phyloP scores from a whole-genome alignment of 2,113 vertebrate species.

The Calypte anna region DNA sequence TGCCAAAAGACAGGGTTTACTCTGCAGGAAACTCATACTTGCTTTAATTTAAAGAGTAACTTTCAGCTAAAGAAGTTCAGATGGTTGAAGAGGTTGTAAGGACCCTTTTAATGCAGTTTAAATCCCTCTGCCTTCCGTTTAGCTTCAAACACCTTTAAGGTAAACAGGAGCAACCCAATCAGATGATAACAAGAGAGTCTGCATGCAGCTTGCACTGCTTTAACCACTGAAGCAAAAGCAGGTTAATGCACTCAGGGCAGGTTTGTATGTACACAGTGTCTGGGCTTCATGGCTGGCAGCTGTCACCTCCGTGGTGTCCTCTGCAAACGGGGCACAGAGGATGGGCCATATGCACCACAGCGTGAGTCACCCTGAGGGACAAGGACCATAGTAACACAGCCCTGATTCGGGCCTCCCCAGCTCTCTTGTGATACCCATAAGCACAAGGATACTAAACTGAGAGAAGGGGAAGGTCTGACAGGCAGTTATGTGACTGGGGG shows the following conservation, averaged over 20 bases:
- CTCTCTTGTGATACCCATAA: neutral
- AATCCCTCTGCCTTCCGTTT: neutral
- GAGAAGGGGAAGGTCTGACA: conserved; percentile 42
- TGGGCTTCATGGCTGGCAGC: neutral
- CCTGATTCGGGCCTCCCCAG: neutral
- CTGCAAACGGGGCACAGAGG: rapidly evolving
- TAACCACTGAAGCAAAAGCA: neutral
- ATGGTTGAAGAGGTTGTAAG: neutral
- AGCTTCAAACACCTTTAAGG: neutral
- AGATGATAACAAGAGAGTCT: neutral
- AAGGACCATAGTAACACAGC: neutral
- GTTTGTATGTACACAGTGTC: rapidly evolving
- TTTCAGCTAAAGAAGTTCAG: neutral
- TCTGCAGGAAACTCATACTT: neutral
- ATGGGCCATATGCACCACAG: rapidly evolving
- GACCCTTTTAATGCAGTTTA: neutral
- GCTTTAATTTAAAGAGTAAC: neutral
- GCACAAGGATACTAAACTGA: conserved; percentile 42
- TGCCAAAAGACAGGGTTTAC: neutral
- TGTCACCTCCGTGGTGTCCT: neutral
- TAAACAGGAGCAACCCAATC: neutral
- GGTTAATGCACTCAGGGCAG: neutral
- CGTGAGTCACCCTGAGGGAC: neutral
- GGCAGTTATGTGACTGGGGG: neutral
- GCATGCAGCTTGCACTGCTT: neutral